Base-by-base conservation (phyloP, 53 echinoderm and acorn worm species). In the Zoroaster sp. region DNA sequence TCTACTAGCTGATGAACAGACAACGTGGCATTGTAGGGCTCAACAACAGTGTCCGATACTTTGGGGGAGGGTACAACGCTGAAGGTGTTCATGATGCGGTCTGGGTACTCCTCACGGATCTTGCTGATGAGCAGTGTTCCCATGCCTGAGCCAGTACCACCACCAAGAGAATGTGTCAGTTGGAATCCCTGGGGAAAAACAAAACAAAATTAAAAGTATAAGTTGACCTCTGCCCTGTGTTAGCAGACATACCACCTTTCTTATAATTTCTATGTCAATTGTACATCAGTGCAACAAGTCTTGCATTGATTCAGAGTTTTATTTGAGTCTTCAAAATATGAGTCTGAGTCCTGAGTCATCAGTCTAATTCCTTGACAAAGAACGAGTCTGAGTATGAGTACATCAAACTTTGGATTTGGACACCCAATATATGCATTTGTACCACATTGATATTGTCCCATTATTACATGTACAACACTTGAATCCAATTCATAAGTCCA, bases 31-130 rank as follows among this genome's bases (percentile, higher is more conserved):
- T 96, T 96, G 92, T 96, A 96, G 15, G 96, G 96, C 74, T 96
- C 96, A 52, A 96, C 96, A 77, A 96, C 96, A 88, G 96, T 96
- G 91, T 96, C 96, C 42, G 96, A 96, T 79, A 96, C 96, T 92
- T 96, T 96, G 66, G 96, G 96, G 47, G 96, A 96, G 37, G 96
- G 96, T 13, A 96, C 96, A 69, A 96, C 96, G 73, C 96, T 96
- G 80, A 93, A 95, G 63, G 93, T 91, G 88, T 91, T 91, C 91
- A 94, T 94, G 85, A 94, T 94, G 71, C 94, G 83, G 86, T 94
- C 94, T 63, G 94, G 94, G 86, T 94, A 94, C 59, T 94, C 94
- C 72, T 94, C 94, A 87, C 94, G 92, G 92, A 94, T 94, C 75
- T 94, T 94, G 89, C 94, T 94, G 87, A 94, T 94, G 74, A 94